phyloP scores from a whole-genome alignment of 2,888 invertebrate species.

The Clanis bilineata region DNA sequence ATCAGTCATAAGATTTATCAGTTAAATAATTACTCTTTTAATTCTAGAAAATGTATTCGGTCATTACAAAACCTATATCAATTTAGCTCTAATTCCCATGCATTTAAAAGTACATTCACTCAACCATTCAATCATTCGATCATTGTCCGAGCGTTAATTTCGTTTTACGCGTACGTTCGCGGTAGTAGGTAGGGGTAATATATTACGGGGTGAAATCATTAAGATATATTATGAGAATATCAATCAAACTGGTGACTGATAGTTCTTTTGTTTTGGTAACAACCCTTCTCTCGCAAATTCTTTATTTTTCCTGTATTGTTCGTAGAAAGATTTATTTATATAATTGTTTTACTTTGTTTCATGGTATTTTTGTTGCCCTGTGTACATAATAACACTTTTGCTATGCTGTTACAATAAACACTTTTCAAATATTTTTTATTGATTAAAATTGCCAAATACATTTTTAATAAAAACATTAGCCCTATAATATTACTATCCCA shows the following conservation, averaged over 20 bases:
- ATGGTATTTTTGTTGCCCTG: neutral
- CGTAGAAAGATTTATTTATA: neutral
- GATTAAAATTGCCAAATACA: no score
- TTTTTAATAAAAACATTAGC: no score
- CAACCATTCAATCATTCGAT: conserved; percentile 4
- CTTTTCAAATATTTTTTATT: no score
- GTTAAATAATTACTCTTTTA: no score
- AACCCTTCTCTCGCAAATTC: conserved; percentile 27
- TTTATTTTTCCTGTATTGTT: neutral
- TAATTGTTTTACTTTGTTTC: no score
- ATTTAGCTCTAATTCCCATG: neutral
- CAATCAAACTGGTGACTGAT: conserved; percentile 41
- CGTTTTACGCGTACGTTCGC: neutral
- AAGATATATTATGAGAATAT: conserved; percentile 45
- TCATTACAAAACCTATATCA: no score
- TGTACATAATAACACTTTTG: no score
- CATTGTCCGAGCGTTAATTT: conserved; percentile 5
- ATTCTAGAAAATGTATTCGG: no score
- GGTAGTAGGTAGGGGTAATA: conserved; percentile 23
- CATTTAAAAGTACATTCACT: neutral
- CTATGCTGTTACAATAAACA: no score
- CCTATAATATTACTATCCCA: no score
- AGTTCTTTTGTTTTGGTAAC: conserved; percentile 25
- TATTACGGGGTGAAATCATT: conserved; percentile 34
- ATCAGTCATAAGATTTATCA: no score